phyloP scores from a whole-genome alignment of 2,888 invertebrate species.

The Drosophila seclusa region DNA sequence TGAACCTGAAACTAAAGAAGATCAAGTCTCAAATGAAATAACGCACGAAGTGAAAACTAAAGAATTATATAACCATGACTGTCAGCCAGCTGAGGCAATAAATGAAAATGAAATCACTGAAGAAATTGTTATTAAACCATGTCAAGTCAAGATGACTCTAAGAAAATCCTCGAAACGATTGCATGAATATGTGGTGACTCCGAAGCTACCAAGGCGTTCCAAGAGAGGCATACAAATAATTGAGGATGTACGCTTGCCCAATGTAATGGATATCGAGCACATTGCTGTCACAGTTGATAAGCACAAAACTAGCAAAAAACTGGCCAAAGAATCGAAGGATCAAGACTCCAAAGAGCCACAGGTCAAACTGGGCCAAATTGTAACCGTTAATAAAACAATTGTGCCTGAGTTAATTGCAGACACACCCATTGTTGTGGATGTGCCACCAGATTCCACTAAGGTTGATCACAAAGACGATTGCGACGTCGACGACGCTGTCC shows the following conservation, averaged over 20 bases:
- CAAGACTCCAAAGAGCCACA: no score
- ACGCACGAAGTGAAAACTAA: neutral
- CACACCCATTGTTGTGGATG: conserved; percentile 45
- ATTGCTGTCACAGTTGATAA: conserved; percentile 53
- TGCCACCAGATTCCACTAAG: conserved; percentile 66
- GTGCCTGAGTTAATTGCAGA: conserved; percentile 3
- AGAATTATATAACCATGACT: neutral
- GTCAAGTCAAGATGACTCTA: neutral
- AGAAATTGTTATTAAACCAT: neutral
- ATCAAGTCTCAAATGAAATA: conserved; percentile 1
- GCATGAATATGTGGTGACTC: neutral
- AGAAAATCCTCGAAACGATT: neutral
- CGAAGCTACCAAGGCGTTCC: neutral
- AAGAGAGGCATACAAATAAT: conserved; percentile 58
- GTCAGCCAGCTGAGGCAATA: no score
- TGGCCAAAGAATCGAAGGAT: neutral
- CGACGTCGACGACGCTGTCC: conserved; percentile 49
- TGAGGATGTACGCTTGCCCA: conserved; percentile 66
- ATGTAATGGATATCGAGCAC: conserved; percentile 52
- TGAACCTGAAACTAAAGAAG: neutral
- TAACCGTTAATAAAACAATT: neutral
- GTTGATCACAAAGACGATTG: conserved; percentile 55
- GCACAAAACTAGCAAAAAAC: neutral
- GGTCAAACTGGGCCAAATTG: neutral
- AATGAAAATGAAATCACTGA: neutral